Conservation (phyloP, 2,797 vertebrate species). For the Oceanodroma leucorhoa region DNA sequence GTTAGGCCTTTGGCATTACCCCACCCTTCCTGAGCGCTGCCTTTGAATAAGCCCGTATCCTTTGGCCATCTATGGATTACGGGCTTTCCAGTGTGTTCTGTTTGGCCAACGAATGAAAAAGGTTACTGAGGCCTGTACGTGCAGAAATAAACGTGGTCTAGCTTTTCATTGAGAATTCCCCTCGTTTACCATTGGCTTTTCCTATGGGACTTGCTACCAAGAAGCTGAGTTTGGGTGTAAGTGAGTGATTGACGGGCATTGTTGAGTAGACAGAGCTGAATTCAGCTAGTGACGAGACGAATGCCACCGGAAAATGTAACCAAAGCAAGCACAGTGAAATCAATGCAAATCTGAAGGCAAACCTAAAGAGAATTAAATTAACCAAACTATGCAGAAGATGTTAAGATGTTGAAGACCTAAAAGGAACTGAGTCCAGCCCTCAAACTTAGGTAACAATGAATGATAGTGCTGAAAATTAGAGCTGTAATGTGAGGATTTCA, state of each 20-base stretch:
- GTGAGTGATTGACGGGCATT: neutral
- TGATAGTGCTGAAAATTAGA: neutral
- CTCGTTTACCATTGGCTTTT: neutral
- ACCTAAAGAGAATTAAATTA: neutral
- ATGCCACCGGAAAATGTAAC: neutral
- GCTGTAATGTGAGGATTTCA: neutral
- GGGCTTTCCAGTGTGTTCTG: slow-evolving; percentile 16
- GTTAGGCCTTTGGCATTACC: slow-evolving; percentile 16
- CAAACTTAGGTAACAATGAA: neutral
- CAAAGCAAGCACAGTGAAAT: neutral
- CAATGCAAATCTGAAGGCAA: neutral
- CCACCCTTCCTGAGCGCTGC: neutral
- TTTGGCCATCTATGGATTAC: neutral
- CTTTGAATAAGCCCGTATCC: neutral
- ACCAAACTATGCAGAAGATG: neutral
- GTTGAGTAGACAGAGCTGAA: neutral
- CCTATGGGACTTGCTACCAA: neutral
- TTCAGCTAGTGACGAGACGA: neutral
- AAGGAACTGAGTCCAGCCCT: neutral
- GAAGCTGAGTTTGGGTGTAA: neutral
- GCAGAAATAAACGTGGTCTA: neutral
- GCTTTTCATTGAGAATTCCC: neutral
- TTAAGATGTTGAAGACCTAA: neutral
- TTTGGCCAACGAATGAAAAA: neutral
- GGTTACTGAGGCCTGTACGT: neutral